A percentile compares a stretch with the other conserved stretches of the same genome.
Conservation (phyloP, 2,113 vertebrate species). For the Nannospalax galili region DNA sequence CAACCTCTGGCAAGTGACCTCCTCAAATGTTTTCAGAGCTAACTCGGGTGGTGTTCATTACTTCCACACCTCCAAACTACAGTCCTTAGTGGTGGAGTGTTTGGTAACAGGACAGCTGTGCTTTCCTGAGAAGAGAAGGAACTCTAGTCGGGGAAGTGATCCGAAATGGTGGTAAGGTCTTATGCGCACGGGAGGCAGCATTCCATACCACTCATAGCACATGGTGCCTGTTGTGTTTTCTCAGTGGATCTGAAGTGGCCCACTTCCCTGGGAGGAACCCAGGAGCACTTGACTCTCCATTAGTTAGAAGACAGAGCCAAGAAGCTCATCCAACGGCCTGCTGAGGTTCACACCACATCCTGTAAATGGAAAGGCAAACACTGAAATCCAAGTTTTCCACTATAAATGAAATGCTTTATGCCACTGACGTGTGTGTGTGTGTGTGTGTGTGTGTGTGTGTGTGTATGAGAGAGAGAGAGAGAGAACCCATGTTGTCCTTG, state of each 20-base stretch:
- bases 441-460: too few species aligned
- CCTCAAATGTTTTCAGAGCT: constrained; percentile 49
- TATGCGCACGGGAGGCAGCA: not conserved
- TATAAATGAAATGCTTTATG: not conserved
- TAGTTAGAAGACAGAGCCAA: not conserved
- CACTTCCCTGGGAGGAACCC: not conserved
- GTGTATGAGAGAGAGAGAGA: too few species aligned
- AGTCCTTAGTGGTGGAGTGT: not conserved
- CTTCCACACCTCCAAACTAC: not conserved
- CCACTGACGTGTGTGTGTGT: not conserved
- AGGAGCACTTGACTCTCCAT: not conserved
- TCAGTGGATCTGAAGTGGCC: not conserved
- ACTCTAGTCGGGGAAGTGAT: not conserved
- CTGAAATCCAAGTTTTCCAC: not conserved
- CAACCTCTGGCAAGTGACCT: not conserved
- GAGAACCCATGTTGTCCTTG: too few species aligned
- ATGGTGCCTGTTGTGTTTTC: not conserved
- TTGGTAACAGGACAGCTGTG: not conserved
- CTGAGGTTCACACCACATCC: not conserved
- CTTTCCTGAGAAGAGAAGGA: not conserved
- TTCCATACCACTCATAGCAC: not conserved
- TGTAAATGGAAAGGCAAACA: not conserved
- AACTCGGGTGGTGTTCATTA: not conserved
- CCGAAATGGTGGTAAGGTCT: not conserved
- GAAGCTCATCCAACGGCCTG: not conserved